Conservation (phyloP, 1,140 invertebrate genomes). For the Caenorhabditis briggsae region DNA sequence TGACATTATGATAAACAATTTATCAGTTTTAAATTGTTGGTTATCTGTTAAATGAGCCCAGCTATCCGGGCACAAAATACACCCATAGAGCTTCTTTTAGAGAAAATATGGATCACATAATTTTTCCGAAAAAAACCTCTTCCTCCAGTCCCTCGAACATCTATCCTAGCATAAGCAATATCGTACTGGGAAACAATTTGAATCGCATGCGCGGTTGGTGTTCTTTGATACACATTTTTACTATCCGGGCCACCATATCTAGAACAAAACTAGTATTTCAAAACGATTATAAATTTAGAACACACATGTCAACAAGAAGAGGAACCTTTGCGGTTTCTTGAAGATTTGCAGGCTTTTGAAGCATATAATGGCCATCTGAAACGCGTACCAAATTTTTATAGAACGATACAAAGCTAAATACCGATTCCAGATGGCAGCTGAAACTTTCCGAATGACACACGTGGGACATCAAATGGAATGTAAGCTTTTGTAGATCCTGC, state of each 20-base stretch:
- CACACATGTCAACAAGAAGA: conserved; percentile 55
- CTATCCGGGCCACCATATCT: conserved; percentile 61
- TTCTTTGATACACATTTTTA: conserved; percentile 4
- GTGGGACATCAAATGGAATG: conserved; percentile 56
- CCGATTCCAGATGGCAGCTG: conserved; percentile 56
- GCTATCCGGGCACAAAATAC: too few species aligned
- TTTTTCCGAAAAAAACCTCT: conserved; percentile 51
- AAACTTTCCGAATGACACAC: conserved; percentile 27
- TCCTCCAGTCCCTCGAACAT: conserved; percentile 72
- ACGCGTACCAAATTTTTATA: too few species aligned
- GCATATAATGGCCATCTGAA: conserved; percentile 57
- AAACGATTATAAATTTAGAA: background rate
- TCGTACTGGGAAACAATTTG: conserved; percentile 56
- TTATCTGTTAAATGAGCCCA: too few species aligned
- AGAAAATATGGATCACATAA: too few species aligned
- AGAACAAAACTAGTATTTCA: background rate
- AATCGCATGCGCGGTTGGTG: conserved; percentile 42
- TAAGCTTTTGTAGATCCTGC: conserved; percentile 39
- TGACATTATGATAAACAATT: too few species aligned
- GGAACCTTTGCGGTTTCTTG: conserved; percentile 41
- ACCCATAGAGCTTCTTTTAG: too few species aligned
- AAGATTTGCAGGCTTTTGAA: conserved; percentile 56
- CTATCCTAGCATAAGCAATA: conserved; percentile 67
- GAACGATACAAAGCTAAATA: too few species aligned
- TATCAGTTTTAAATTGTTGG: too few species aligned